Evolutionary conservation across 1,140 invertebrate genomes (phyloP).

Genomic region (Nebria ingens): DNA sequence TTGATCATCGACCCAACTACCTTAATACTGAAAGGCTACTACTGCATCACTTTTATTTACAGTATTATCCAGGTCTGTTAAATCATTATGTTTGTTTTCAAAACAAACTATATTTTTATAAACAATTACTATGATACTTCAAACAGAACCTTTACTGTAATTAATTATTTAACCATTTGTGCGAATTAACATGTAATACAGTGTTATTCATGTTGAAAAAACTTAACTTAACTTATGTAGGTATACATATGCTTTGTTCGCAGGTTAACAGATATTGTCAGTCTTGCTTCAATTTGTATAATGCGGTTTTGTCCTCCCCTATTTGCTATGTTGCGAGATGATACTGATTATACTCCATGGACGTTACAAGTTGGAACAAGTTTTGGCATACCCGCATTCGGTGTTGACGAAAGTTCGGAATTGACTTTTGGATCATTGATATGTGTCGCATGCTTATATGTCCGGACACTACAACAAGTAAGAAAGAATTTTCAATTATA

Average conservation of each 20-base stretch:
- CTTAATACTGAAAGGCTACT: too few species aligned
- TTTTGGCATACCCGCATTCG: background rate
- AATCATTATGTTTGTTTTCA: too few species aligned
- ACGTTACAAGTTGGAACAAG: slow-evolving; percentile 1
- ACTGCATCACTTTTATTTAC: too few species aligned
- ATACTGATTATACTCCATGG: background rate
- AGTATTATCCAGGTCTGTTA: too few species aligned
- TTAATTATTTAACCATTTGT: background rate
- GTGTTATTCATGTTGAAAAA: too few species aligned
- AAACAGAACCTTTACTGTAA: too few species aligned
- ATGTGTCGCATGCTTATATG: background rate
- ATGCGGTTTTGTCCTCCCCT: background rate
- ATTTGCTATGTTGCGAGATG: background rate
- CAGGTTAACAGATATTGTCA: background rate
- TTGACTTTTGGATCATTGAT: background rate
- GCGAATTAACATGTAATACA: too few species aligned
- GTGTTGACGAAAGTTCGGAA: background rate
- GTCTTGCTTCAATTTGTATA: background rate
- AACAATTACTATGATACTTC: too few species aligned
- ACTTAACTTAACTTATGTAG: too few species aligned
- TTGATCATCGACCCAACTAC: too few species aligned
- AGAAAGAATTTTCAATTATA: too few species aligned
- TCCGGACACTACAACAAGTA: background rate
- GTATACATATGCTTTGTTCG: background rate
- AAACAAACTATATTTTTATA: too few species aligned